These are phyloP conservation scores for Jordanella pulchra DNA, from an alignment of 2,797 vertebrate species.

Conservation along the genomic window DNA sequence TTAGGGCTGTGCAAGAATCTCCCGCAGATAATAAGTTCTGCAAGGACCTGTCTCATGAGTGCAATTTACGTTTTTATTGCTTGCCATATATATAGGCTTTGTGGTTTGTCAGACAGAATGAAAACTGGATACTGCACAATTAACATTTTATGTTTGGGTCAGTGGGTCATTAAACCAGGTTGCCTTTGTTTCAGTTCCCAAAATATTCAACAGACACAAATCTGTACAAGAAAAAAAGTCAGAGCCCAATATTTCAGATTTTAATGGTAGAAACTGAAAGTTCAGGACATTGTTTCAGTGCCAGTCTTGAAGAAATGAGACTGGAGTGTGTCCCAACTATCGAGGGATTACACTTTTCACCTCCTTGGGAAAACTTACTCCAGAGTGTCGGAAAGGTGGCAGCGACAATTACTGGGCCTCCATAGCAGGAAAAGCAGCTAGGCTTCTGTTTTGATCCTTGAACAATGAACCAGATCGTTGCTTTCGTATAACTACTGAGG, in stretches of 20 bases:
- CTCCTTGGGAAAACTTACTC: neutral
- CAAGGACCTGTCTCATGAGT: constrained; percentile 56
- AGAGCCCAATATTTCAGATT: neutral
- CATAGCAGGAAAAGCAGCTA: neutral
- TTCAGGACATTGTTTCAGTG: neutral
- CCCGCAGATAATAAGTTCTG: constrained; percentile 63
- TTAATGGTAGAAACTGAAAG: neutral
- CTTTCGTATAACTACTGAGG: neutral
- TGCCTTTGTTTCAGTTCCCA: constrained; percentile 10
- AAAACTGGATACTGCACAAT: constrained; percentile 24
- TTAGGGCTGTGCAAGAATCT: constrained; percentile 49
- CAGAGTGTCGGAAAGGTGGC: neutral
- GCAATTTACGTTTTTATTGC: constrained; percentile 62
- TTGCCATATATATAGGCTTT: constrained; percentile 22
- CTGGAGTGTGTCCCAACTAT: neutral
- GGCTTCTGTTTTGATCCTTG: neutral
- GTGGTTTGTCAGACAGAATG: constrained; percentile 28
- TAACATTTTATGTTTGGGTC: constrained; percentile 37
- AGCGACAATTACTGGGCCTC: neutral
- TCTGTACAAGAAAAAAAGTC: neutral
- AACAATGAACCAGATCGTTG: neutral
- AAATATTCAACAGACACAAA: constrained; percentile 7
- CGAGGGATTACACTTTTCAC: neutral
- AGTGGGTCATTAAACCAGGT: constrained; percentile 47
- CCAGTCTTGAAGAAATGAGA: neutral